Evolutionary conservation across 2,888 invertebrate species (phyloP), one percentile per base, ranked within the genome.

Genomic region (Scotopteryx bipunctaria): DNA sequence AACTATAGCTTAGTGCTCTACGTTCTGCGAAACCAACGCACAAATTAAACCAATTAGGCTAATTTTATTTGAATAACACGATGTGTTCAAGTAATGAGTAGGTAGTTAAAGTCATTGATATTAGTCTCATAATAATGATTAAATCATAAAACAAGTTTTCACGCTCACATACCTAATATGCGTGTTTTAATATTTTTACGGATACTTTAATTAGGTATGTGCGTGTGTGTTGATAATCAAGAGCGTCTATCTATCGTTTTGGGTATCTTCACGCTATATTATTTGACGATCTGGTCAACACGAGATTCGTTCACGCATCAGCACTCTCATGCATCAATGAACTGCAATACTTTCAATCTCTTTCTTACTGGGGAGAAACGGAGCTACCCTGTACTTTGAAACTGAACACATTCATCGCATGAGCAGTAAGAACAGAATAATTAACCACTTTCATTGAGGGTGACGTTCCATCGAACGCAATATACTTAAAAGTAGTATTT

Each of bases 161-260:
- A n/a, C n/a, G 27, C 11, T 9, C 59, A 60, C 46, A 61, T n/a
- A n/a, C n/a, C n/a, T n/a, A 59, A 8, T 57, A 64, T 60, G 68
- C 61, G 62, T 63, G 64, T 64, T 64, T 46, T 36, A 67, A 65
- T 68, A 73, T 73, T 72, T 72, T 71, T 67, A 73, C 66, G 63
- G 65, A 69, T 69, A 62, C 60, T 61, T 60, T 57, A 59, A 52
- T 51, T 55, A 57, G 60, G 60, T 63, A 63, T 50, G 55, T 63
- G 55, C 54, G 59, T 57, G 60, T 63, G 63, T 50, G 55, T 63
- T 56, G 54, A 59, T 57, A 59, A 60, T 60, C 56, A 50, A 61
- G 64, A 9, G 9, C 11, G 11, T 27, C 27, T 71, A 69, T 69
- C 64, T 59, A 64, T 76, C 63, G 72, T 74, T 71, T 74, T 73